Base-by-base conservation (phyloP, 2,888 invertebrate genomes). In the Blera fallax region DNA sequence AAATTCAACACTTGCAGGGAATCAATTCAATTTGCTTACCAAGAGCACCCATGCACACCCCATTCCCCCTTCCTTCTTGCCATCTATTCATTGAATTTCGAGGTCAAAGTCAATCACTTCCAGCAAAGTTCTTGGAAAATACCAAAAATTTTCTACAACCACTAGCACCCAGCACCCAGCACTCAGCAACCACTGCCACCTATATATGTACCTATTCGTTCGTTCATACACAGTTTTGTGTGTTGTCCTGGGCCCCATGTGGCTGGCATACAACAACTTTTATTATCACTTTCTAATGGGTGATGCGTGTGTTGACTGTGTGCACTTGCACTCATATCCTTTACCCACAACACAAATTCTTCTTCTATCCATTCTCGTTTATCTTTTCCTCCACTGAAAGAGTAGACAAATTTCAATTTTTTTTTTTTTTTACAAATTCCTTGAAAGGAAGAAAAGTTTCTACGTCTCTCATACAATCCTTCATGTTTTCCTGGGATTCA, bases 101-200 rank as follows among this genome's bases (percentile, higher is more conserved):
- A 84, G 84, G 84, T 84, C 84, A 84, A 84, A 80, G 80, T 84
- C 73, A 79, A 73, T 74, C 74, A 80, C 37, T 84, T 74, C 80
- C 43, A 64, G 64, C 69, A 74, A 84, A 73, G n/a, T 80, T 79
- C 70, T 76, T 72, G 54, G 45, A 58, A 67, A 73, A 83, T 62
- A 48, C 79, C 62, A 62, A 56, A 67, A 83, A 69, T 73, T 73
- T 67, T 48, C 32, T n/a, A 34, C 62, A 24, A 21, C 56, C 14
- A 54, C 14, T 24, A 11, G 6, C 18, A 14, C 2, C 50, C 4
- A 5, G 18, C 8, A 0, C 4, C 6, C n/a, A n/a, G n/a, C 27
- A 21, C 5, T 5, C 11, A 58, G 7, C 24, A 24, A 27, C n/a
- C 40, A 10, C 18, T 43, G 6, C 14, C 14, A n/a, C n/a, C n/a